Evolutionary conservation across 2,113 vertebrate genomes (phyloP).

Genomic region (Embiotoca jacksoni): DNA sequence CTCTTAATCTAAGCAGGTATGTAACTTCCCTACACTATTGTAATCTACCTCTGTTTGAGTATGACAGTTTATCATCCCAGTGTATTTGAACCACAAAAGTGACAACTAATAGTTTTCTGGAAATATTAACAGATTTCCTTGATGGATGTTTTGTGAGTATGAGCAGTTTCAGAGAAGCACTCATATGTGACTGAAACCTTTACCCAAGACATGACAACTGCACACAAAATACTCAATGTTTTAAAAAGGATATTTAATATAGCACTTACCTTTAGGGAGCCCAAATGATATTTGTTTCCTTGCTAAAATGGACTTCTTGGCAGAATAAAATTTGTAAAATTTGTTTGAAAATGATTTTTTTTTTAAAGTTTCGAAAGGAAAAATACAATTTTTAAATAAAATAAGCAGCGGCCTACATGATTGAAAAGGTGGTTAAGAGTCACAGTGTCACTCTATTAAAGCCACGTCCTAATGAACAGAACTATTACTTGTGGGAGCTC

Average conservation of each 20-base stretch:
- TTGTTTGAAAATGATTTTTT: conserved; percentile 4
- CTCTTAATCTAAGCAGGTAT: background rate
- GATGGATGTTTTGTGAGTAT: background rate
- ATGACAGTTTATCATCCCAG: background rate
- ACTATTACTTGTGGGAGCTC: conserved; percentile 49
- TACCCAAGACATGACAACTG: background rate
- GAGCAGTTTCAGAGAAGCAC: background rate
- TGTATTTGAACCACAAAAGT: background rate
- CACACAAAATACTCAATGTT: background rate
- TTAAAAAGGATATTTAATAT: background rate
- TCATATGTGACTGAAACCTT: background rate
- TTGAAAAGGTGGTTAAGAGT: conserved; percentile 53
- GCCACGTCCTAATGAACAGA: conserved; percentile 47
- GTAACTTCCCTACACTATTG: conserved; percentile 18
- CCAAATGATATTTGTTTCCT: background rate
- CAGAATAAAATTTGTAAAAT: conserved; percentile 2
- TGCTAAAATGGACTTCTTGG: conserved; percentile 15
- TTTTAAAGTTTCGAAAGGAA: background rate
- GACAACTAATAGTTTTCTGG: conserved; percentile 1
- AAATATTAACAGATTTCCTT: background rate
- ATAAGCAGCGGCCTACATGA: conserved; percentile 11
- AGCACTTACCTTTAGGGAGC: background rate
- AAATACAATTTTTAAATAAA: conserved; percentile 18
- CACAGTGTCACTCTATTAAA: conserved; percentile 49
- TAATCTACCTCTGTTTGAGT: conserved; percentile 16